Evolutionary conservation across 2,113 vertebrate species (phyloP).

Genomic region (Nannospalax galili): DNA sequence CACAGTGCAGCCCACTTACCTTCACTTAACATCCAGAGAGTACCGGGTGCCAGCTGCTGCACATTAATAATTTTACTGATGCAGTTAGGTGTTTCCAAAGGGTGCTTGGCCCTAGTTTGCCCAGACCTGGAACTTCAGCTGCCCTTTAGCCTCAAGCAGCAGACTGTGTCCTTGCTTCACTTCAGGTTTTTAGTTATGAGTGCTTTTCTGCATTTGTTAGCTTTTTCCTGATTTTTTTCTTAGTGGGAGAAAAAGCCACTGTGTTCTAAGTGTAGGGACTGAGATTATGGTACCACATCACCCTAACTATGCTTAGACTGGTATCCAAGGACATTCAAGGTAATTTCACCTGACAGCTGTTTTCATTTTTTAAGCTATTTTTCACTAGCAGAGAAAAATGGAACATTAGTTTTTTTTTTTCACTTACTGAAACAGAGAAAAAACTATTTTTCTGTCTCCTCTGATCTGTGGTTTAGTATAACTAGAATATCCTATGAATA

Average conservation of each 20-base stretch:
- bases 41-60: not conserved
- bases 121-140: not conserved
- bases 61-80: not conserved
- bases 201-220: constrained; percentile 41
- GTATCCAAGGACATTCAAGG: not conserved
- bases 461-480: constrained; percentile 11
- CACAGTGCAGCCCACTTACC: not conserved
- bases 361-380: constrained; percentile 52
- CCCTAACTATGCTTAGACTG: not conserved
- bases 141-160: not conserved
- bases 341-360: not conserved
- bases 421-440: constrained; percentile 41
- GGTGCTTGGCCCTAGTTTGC: not conserved
- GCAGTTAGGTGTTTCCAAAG: constrained; percentile 27
- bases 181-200: not conserved
- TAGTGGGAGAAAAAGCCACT: not conserved
- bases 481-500: constrained; percentile 23
- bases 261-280: not conserved
- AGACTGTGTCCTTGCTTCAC: not conserved
- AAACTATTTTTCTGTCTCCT: constrained; percentile 48
- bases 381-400: constrained; percentile 25
- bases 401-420: constrained; percentile 34
- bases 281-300: not conserved
- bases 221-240: constrained; percentile 40
- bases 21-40: not conserved